Evolutionary conservation across 64 coral and sea anemone species (phyloP).

Genomic region (Porites australiensis): DNA sequence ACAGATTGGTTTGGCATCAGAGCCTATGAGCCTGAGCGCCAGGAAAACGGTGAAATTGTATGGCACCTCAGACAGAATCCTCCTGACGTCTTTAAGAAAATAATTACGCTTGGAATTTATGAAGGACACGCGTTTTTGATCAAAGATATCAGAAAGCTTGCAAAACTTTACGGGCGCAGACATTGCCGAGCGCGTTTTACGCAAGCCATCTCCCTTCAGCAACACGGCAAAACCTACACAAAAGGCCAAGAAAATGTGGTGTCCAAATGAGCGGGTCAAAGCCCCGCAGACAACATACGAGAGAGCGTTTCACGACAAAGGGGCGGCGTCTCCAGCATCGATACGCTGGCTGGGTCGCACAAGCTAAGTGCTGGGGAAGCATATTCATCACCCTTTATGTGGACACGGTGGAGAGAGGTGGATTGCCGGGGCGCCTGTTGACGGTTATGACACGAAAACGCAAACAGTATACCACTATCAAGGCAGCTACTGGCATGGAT

Average conservation of each 20-base stretch:
- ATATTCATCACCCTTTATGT: no score
- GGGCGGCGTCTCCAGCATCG: no score
- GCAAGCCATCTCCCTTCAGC: not conserved
- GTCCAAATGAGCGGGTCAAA: not conserved
- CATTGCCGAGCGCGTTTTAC: not conserved
- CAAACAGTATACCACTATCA: not conserved
- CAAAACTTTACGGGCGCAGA: not conserved
- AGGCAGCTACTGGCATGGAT: not conserved
- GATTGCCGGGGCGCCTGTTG: no score
- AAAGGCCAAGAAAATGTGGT: not conserved
- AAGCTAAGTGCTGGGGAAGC: no score
- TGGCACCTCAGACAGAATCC: not conserved
- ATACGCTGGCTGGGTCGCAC: no score
- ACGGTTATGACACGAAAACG: no score
- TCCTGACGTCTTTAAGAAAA: not conserved
- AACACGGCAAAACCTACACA: not conserved
- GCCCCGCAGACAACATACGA: not conserved
- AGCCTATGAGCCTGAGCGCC: no score
- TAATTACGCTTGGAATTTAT: not conserved
- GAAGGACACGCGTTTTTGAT: not conserved
- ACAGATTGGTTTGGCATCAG: no score
- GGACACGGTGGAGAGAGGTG: no score
- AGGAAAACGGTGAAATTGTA: no score
- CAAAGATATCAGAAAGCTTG: not conserved
- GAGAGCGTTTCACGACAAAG: no score